Evolutionary conservation across 2,888 invertebrate genomes (phyloP).

Genomic region (Drosophila meridiana): DNA sequence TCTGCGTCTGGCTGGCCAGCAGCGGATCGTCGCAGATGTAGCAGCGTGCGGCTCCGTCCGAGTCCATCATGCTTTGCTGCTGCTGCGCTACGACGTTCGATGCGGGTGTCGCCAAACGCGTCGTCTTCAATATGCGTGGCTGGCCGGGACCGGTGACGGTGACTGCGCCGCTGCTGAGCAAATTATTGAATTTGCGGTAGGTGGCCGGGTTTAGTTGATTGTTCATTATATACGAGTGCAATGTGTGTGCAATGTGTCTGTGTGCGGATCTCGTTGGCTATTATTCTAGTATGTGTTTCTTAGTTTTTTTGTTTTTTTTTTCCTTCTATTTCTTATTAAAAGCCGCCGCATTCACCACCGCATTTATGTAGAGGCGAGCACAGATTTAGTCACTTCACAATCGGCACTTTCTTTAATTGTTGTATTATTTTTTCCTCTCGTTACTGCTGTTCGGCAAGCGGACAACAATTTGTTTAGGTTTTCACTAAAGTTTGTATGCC

Average conservation of each 20-base stretch:
- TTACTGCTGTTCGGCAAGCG: slow-evolving; percentile 33
- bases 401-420: slow-evolving; percentile 14
- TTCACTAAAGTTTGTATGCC: slow-evolving; percentile 60
- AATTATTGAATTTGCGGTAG: slow-evolving; percentile 85
- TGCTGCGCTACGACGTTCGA: slow-evolving; percentile 59
- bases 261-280: slow-evolving; percentile 41
- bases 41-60: slow-evolving; percentile 76
- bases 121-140: slow-evolving; percentile 83
- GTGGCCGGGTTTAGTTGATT: slow-evolving; percentile 84
- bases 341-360: slow-evolving; percentile 23
- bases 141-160: slow-evolving; percentile 85
- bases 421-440: slow-evolving; percentile 30
- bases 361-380: slow-evolving; percentile 12
- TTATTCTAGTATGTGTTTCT: slow-evolving; percentile 50
- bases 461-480: slow-evolving; percentile 52
- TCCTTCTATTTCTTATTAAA: slow-evolving; percentile 17
- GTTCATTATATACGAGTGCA: slow-evolving; percentile 67
- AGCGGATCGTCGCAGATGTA: slow-evolving; percentile 85
- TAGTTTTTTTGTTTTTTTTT: slow-evolving; percentile 1
- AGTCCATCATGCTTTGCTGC: slow-evolving; percentile 52
- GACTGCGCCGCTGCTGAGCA: slow-evolving; percentile 85
- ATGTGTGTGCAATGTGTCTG: slow-evolving; percentile 9
- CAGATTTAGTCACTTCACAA: slow-evolving; percentile 1
- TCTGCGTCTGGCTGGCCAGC: slow-evolving; percentile 77
- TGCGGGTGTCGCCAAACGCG: slow-evolving; percentile 56